phyloP scores from a whole-genome alignment of 2,888 invertebrate genomes.

The Agrotis clavis region DNA sequence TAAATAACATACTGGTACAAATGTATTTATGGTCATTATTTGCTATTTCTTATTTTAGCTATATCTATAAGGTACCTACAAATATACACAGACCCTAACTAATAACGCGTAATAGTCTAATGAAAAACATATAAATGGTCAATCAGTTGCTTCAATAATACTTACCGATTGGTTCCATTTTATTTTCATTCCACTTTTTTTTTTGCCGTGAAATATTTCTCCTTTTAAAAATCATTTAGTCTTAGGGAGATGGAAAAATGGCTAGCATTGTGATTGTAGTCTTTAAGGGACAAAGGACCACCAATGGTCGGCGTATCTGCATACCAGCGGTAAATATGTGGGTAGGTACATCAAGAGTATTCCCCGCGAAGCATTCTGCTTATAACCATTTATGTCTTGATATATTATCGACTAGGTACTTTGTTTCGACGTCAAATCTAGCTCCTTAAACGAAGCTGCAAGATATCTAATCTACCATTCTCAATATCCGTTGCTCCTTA shows the following conservation, averaged over 20 bases:
- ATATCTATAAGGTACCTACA: too few relatives aligned
- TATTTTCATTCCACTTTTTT: not conserved
- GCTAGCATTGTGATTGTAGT: slow-evolving; percentile 28
- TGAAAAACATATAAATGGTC: not conserved
- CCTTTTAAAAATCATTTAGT: slow-evolving; percentile 12
- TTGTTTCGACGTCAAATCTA: slow-evolving; percentile 53
- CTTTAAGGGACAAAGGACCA: slow-evolving; percentile 47
- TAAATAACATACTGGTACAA: too few relatives aligned
- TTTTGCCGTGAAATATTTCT: not conserved
- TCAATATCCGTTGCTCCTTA: slow-evolving; percentile 28
- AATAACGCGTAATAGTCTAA: too few relatives aligned
- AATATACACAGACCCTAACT: too few relatives aligned
- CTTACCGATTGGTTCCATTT: slow-evolving; percentile 1
- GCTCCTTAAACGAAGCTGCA: slow-evolving; percentile 32
- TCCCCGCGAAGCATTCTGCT: slow-evolving; percentile 36
- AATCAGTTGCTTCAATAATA: not conserved
- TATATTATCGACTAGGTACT: slow-evolving; percentile 43
- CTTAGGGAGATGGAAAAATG: slow-evolving; percentile 22
- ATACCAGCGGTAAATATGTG: slow-evolving; percentile 33
- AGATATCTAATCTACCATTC: slow-evolving; percentile 43
- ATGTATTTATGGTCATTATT: too few relatives aligned
- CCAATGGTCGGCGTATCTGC: slow-evolving; percentile 29
- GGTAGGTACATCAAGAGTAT: slow-evolving; percentile 38
- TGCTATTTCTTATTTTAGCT: too few relatives aligned
- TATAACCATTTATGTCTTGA: slow-evolving; percentile 52